These are phyloP conservation scores for Simalia tracyae DNA, from an alignment of 2,797 vertebrate species.

Conservation along the genomic window DNA sequence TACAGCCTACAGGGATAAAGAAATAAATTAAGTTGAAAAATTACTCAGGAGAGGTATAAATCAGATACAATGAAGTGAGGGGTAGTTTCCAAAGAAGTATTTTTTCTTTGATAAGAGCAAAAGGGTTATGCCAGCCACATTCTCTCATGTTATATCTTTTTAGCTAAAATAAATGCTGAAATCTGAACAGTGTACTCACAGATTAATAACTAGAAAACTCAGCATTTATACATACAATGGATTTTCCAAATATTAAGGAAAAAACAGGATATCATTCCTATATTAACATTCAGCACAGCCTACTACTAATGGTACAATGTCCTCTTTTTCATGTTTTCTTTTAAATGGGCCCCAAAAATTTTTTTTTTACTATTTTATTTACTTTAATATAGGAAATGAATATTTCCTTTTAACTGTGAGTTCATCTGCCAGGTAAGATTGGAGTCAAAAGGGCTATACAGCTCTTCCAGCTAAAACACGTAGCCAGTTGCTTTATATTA, in stretches of 20 bases:
- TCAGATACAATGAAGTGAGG: not conserved
- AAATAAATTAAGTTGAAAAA: not conserved
- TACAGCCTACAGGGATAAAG: not conserved
- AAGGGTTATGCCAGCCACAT: not conserved
- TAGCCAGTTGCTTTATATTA: not conserved
- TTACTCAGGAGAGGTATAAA: not conserved
- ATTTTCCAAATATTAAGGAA: not conserved
- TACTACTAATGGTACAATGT: not conserved
- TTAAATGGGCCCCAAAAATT: not conserved
- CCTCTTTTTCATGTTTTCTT: not conserved
- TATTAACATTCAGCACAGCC: not conserved
- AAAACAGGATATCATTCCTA: not conserved
- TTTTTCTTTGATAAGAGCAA: not conserved
- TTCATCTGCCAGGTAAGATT: not conserved
- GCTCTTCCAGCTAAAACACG: not conserved
- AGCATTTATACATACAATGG: not conserved
- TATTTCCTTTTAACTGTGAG: not conserved
- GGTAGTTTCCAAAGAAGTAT: not conserved
- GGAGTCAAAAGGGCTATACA: not conserved
- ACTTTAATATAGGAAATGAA: not conserved
- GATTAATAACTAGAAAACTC: not conserved
- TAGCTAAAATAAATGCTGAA: not conserved
- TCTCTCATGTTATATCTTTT: not conserved
- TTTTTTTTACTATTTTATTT: not conserved
- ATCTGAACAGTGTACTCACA: not conserved